These are phyloP conservation scores for Drosophila anomelani DNA, from an alignment of 2,888 invertebrate species.

Conservation along the genomic window DNA sequence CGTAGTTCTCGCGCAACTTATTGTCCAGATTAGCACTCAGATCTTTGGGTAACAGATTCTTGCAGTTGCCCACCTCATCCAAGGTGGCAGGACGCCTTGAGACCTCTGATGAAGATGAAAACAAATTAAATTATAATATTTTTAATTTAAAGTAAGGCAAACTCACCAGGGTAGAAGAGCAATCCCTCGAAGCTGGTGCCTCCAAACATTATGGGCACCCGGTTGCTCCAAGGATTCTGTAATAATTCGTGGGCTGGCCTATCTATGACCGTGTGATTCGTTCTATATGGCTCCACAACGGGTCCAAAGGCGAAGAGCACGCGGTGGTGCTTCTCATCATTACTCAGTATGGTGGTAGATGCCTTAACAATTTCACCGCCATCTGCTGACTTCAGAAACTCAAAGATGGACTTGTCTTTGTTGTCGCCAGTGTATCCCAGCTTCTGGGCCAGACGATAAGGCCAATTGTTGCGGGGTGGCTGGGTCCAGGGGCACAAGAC, in stretches of 20 bases:
- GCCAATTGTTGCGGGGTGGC: constrained; percentile 70
- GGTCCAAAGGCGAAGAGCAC: constrained; percentile 82
- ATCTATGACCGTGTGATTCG: constrained; percentile 78
- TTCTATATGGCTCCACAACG: constrained; percentile 81
- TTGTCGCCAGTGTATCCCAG: constrained; percentile 76
- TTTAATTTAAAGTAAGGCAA: too few species aligned
- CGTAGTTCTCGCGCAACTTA: constrained; percentile 66
- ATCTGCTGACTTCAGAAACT: constrained; percentile 74
- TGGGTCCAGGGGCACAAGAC: constrained; percentile 81
- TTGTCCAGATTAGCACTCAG: constrained; percentile 65
- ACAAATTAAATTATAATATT: neutral
- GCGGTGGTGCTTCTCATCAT: constrained; percentile 79
- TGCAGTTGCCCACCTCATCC: constrained; percentile 78
- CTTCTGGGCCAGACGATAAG: constrained; percentile 78
- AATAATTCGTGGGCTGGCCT: constrained; percentile 71
- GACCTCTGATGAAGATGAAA: constrained; percentile 60
- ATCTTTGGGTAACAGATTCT: constrained; percentile 77
- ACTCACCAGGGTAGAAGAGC: constrained; percentile 80
- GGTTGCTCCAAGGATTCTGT: constrained; percentile 80
- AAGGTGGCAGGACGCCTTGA: constrained; percentile 78
- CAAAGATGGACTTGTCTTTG: constrained; percentile 81
- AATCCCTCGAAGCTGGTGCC: constrained; percentile 83
- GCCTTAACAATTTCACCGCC: constrained; percentile 77
- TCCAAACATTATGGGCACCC: constrained; percentile 82
- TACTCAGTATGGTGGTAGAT: constrained; percentile 69